A percentile compares a stretch with the other conserved stretches of the same genome.
Conservation (phyloP, 2,888 invertebrate species). For the Hyles lineata region DNA sequence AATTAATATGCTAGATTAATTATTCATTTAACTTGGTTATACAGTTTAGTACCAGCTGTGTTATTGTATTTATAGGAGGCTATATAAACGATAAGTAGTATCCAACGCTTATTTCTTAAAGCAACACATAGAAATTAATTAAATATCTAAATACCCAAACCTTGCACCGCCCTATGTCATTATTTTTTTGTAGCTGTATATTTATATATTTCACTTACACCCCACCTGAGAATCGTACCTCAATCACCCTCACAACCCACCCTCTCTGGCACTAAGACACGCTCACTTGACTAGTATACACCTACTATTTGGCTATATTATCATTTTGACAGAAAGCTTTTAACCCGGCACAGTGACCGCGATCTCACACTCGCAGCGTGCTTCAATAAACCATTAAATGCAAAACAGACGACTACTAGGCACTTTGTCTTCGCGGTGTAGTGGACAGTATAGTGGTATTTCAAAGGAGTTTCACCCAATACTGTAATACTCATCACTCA, state of each 20-base stretch:
- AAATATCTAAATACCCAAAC: no score
- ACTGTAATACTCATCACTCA: no score
- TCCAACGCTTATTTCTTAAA: no score
- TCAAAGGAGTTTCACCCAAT: neutral
- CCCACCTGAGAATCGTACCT: neutral
- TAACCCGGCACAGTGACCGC: slow-evolving; percentile 15
- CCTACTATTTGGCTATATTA: neutral
- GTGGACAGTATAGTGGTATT: neutral
- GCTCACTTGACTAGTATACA: neutral
- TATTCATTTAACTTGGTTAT: no score
- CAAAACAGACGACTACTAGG: slow-evolving; percentile 54
- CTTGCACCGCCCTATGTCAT: neutral
- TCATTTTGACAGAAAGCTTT: slow-evolving; percentile 19
- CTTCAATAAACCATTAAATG: slow-evolving; percentile 23
- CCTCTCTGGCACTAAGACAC: neutral
- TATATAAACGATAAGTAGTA: no score
- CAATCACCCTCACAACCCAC: neutral
- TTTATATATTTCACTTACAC: no score
- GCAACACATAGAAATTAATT: no score
- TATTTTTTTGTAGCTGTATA: no score
- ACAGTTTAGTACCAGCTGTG: no score
- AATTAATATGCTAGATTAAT: neutral
- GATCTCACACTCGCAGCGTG: slow-evolving; percentile 13
- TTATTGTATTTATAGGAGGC: no score
- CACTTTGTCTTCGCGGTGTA: neutral